Conservation (phyloP, 2,888 invertebrate species). For the Acleris laterana region DNA sequence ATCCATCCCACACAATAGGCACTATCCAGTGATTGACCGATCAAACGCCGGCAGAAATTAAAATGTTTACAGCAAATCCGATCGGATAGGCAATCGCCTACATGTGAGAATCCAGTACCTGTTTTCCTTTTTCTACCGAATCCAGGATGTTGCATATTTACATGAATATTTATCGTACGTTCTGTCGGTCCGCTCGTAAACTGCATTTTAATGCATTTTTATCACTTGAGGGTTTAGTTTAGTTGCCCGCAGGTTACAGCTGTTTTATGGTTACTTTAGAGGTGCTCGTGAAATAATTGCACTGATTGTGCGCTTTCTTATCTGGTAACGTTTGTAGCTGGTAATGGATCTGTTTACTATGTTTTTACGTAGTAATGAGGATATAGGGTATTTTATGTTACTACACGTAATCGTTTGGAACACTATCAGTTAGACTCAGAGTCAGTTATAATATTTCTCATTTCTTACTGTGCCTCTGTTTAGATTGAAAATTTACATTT, state of each 20-base stretch:
- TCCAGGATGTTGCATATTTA: slow-evolving; percentile 79
- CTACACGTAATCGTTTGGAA: too few relatives aligned
- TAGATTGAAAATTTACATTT: too few relatives aligned
- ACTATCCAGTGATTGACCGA: slow-evolving; percentile 29
- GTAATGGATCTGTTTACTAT: too few relatives aligned
- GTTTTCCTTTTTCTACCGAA: slow-evolving; percentile 64
- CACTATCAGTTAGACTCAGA: too few relatives aligned
- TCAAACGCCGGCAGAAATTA: slow-evolving; percentile 29
- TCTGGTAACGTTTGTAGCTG: slow-evolving; percentile 1
- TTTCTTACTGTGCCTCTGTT: too few relatives aligned
- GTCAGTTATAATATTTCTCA: too few relatives aligned
- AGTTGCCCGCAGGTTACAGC: slow-evolving; percentile 19
- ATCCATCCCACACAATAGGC: slow-evolving; percentile 29
- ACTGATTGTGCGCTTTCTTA: slow-evolving; percentile 19
- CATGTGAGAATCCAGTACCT: slow-evolving; percentile 39
- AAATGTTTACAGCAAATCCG: slow-evolving; percentile 36
- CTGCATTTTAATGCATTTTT: slow-evolving; percentile 78
- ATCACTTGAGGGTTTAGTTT: slow-evolving; percentile 52
- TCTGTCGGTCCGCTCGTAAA: slow-evolving; percentile 71
- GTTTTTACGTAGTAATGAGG: too few relatives aligned
- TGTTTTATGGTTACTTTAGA: slow-evolving; percentile 25
- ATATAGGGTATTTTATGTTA: too few relatives aligned
- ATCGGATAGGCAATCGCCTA: slow-evolving; percentile 36
- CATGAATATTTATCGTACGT: slow-evolving; percentile 80
- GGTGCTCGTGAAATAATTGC: slow-evolving; percentile 31